Conservation (phyloP, 2,888 invertebrate genomes). For the Macrosoma leucophasiata region DNA sequence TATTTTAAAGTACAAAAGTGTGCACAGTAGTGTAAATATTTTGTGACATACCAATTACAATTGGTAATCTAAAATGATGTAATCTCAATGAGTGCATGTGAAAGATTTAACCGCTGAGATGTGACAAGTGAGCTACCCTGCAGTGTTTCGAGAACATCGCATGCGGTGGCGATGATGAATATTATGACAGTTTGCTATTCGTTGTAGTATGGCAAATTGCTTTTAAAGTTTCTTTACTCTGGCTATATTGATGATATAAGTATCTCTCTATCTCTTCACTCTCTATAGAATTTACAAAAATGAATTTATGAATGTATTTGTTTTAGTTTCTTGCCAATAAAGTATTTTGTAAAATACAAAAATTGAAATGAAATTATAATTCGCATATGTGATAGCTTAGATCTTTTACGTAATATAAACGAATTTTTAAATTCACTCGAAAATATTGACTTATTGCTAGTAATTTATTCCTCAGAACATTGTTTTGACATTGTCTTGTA, state of each 20-base stretch:
- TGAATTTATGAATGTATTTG: constrained; percentile 54
- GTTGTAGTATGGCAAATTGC: constrained; percentile 66
- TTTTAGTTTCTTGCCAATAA: constrained; percentile 70
- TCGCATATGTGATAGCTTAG: constrained; percentile 69
- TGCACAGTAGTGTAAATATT: constrained; percentile 68
- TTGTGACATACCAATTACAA: constrained; percentile 47
- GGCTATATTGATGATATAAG: constrained; percentile 39
- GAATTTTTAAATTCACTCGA: constrained; percentile 40
- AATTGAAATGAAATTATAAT: constrained; percentile 51
- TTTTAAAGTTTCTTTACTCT: constrained; percentile 44
- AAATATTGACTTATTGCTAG: constrained; percentile 45
- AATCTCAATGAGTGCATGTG: constrained; percentile 70
- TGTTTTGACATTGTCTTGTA: constrained; percentile 31
- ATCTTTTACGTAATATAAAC: constrained; percentile 60
- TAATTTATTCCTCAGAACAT: constrained; percentile 40
- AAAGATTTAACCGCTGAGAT: constrained; percentile 42
- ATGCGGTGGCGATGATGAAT: constrained; percentile 48
- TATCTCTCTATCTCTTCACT: constrained; percentile 58
- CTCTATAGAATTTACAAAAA: constrained; percentile 59
- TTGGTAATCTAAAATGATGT: constrained; percentile 56
- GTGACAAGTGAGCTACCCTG: constrained; percentile 53
- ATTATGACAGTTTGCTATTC: constrained; percentile 61
- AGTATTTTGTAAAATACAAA: constrained; percentile 61
- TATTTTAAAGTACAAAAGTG: constrained; percentile 71
- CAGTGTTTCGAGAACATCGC: constrained; percentile 61